Base-by-base conservation (phyloP, 2,797 vertebrate genomes). In the Sebastes hubbsi region DNA sequence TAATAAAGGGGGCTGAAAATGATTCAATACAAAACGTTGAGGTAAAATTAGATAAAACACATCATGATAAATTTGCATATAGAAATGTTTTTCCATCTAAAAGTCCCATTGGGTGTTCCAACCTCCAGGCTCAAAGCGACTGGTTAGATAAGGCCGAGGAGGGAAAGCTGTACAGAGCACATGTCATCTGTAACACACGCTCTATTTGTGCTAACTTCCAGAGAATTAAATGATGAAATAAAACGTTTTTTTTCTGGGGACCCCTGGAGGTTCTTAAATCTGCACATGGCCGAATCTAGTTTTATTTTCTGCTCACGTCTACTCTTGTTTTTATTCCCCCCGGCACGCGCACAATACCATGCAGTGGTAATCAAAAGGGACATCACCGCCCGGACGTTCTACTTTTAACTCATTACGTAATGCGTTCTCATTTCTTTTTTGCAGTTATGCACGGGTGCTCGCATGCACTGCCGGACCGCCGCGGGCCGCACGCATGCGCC, bases 321-420 rank as follows among this genome's bases (percentile, higher is more conserved):
- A 42, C 27, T 61, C 63, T 3, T 3, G 22, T 80, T 61, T 80
- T 54, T 65, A 74, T 59, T 67, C 63, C 63, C 58, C 58, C 55
- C 1, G 6, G 63, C 46, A 56, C 29, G 18, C 22, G 14, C 73
- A 56, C 67, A 22, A 10, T 12, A 55, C 56, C 66, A 27, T 68
- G 30, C 38, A 60, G 54, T 29, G 61, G 11, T 62, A 81, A 83
- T 87, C 81, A 76, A 79, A 88, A 80, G 62, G 78, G 78, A 81
- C 83, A 70, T 85, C 67, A 42, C 55, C 4, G 55, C 77, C 72
- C 20, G 58, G 75, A 77, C 68, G 2, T 61, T 86, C 78, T 78
- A 63, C 82, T 88, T 90, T 88, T 78, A 89, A 87, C 72, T 77
- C 78, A 36, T 94, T 94, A 81, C 71, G 27, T 93, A 93, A 94